A percentile compares a stretch with the other conserved stretches of the same genome.
Conservation (phyloP, 2,888 invertebrate genomes). For the Melolontha melolontha region DNA sequence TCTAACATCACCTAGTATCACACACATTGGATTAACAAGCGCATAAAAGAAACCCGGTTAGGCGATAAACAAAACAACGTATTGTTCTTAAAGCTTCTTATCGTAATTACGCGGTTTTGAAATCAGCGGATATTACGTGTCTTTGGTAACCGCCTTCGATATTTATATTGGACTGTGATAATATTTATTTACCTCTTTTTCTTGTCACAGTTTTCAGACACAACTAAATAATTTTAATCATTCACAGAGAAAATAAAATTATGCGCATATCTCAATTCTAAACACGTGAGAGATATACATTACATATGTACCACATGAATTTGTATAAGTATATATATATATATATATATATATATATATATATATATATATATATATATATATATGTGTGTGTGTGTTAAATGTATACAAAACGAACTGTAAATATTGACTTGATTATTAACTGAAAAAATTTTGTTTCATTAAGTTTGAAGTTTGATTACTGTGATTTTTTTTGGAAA, state of each 20-base stretch:
- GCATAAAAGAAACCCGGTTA: background rate
- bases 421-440: conserved; percentile 22
- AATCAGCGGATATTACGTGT: conserved; percentile 40
- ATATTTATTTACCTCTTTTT: conserved; percentile 26
- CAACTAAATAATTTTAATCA: conserved; percentile 25
- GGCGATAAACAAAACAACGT: conserved; percentile 23
- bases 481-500: too few relatives aligned
- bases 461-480: too few relatives aligned
- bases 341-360: background rate
- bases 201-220: conserved; percentile 13
- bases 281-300: conserved; percentile 3
- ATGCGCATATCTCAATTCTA: too few relatives aligned
- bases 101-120: conserved; percentile 32
- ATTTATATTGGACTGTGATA: conserved; percentile 28
- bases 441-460: background rate
- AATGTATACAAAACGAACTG: background rate
- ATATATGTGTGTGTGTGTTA: conserved; percentile 10
- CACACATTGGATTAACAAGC: background rate
- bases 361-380: background rate
- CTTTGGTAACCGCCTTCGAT: conserved; percentile 27
- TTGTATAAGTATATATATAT: background rate
- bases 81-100: conserved; percentile 26
- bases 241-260: background rate
- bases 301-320: too few relatives aligned
- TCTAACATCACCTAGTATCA: background rate